Evolutionary conservation across 2,797 vertebrate genomes (phyloP), one percentile per base, ranked within the genome.

Genomic region (Acanthis flammea): DNA sequence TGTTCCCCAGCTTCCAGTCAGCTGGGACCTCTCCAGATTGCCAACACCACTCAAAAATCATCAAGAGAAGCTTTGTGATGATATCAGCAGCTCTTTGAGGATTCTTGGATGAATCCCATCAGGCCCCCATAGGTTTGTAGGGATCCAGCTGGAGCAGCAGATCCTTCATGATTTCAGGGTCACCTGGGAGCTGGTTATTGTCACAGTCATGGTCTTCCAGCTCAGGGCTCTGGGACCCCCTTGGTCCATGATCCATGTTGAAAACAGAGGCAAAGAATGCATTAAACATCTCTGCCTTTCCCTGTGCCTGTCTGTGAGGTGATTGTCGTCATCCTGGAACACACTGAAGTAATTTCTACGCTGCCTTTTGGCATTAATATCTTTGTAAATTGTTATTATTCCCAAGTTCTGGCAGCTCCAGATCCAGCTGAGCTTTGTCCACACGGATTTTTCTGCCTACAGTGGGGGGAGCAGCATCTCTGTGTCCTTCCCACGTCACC

Each of bases 1-100:
- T 54, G 63, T 54, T 86, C 73, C 63, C 14, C 63, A 62, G 63
- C 63, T 86, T 86, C 48, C 41, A 77, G 83, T 86, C 83, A 86
- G 83, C 73, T 86, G 83, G 73, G 73, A 41, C 73, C 83, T 86
- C 83, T 86, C 83, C 83, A 70, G 48, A 54, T 77, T 77, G 9
- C 63, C 41, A 70, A 19, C 55, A 62, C 48, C 73, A 86, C 83
- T 86, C 55, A 22, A 47, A 77, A 77, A 70, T 70, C 73, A 41
- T 54, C 0, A 3, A 62, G 73, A 61, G 55, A 77, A 63, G 63
- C 25, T 77, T 77, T 61, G 41, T 77, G 83, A 86, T 86, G 48
- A 62, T 54, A 54, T 77, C 83, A 86, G 83, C 83, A 86, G 21
- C 55, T 70, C 83, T 47, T 70, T 41, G 83, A 86, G 48, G 63